Evolutionary conservation across 2,113 vertebrate genomes (phyloP).

Genomic region (Henicopernis longicauda): DNA sequence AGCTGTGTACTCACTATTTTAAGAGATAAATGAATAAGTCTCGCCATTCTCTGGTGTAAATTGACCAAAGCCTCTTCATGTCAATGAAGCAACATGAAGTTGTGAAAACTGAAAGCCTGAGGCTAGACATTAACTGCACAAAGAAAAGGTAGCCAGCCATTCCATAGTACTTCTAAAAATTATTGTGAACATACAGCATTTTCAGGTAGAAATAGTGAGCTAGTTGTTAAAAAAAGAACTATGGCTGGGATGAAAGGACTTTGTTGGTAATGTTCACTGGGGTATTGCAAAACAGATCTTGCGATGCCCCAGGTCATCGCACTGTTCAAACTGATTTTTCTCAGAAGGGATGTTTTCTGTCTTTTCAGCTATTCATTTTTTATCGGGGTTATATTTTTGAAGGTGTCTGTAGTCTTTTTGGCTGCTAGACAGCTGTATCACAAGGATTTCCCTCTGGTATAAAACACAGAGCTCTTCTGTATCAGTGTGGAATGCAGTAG

Average conservation of each 20-base stretch:
- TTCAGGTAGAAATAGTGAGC: background rate
- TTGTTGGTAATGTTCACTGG: background rate
- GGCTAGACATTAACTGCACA: background rate
- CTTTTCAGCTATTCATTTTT: background rate
- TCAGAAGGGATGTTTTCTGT: slow-evolving; percentile 2
- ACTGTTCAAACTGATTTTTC: background rate
- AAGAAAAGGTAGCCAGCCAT: background rate
- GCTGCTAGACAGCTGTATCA: slow-evolving; percentile 57
- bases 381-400: slow-evolving; percentile 32
- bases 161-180: background rate
- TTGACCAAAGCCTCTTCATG: background rate
- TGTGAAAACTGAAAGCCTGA: background rate
- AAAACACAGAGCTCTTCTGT: slow-evolving; percentile 79
- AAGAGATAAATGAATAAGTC: slow-evolving; percentile 34
- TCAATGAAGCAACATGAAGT: background rate
- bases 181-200: background rate
- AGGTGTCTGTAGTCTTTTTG: slow-evolving; percentile 46
- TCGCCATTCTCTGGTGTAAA: background rate
- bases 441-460: slow-evolving; percentile 68
- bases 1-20: slow-evolving; percentile 42
- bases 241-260: background rate
- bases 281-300: background rate
- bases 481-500: slow-evolving; percentile 75
- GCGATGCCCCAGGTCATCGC: background rate
- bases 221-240: background rate